Conservation (phyloP, 2,113 vertebrate genomes). For the Hemiscyllium ocellatum region DNA sequence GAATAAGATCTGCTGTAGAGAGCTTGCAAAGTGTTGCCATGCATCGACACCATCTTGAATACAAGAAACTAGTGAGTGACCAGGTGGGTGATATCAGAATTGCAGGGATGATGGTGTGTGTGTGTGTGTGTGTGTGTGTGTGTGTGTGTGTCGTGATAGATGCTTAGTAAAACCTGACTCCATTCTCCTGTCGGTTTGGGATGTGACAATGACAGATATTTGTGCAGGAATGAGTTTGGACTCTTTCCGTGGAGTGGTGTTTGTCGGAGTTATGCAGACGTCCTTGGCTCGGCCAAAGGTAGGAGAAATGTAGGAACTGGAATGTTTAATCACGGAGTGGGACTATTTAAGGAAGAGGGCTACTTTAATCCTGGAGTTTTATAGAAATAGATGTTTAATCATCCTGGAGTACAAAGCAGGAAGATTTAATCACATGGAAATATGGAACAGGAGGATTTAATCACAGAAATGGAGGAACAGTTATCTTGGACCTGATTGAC, state of each 20-base stretch:
- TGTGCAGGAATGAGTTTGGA: slow-evolving; percentile 68
- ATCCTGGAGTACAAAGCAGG: too few relatives aligned
- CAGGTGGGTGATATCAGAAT: too few relatives aligned
- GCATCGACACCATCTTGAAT: too few relatives aligned
- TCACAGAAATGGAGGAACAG: not conserved
- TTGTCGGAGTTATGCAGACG: slow-evolving; percentile 83
- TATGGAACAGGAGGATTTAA: not conserved
- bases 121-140: too few relatives aligned
- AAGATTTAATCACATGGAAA: not conserved
- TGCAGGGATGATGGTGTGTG: too few relatives aligned
- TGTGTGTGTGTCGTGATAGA: too few relatives aligned
- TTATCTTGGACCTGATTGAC: not conserved
- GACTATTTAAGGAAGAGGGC: not conserved
- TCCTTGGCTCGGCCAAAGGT: slow-evolving; percentile 87
- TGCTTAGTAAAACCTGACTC: not conserved
- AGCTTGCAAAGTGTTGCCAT: too few relatives aligned
- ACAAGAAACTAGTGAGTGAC: too few relatives aligned
- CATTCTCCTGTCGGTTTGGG: slow-evolving; percentile 68
- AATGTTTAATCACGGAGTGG: not conserved
- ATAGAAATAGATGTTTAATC: too few relatives aligned
- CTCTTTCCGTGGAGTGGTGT: slow-evolving; percentile 71
- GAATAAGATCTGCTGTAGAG: too few relatives aligned
- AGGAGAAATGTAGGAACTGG: not conserved
- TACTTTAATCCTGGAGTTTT: not conserved
- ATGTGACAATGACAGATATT: slow-evolving; percentile 84